These are phyloP conservation scores for Carcina quercana DNA, from an alignment of 2,888 invertebrate genomes.

Conservation along the genomic window DNA sequence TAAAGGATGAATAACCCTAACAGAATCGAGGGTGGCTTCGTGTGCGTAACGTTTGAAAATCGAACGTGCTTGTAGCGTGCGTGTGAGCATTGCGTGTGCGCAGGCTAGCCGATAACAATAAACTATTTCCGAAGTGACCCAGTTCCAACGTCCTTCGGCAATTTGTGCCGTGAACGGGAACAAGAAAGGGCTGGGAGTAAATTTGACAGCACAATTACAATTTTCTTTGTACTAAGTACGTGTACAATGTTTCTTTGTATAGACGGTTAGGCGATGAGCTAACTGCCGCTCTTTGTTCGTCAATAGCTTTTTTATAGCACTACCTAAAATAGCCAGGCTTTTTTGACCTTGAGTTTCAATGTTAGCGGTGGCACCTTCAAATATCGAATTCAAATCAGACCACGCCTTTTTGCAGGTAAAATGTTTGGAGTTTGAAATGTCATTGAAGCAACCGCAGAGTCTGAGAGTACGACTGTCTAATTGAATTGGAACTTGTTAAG, in stretches of 20 bases:
- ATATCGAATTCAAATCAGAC: slow-evolving; percentile 20
- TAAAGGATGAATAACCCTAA: slow-evolving; percentile 61
- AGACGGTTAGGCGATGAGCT: slow-evolving; percentile 34
- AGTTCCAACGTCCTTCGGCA: slow-evolving; percentile 71
- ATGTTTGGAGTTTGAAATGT: slow-evolving; percentile 23
- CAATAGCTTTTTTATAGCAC: slow-evolving; percentile 11
- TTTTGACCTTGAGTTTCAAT: slow-evolving; percentile 36
- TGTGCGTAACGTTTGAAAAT: slow-evolving; percentile 62
- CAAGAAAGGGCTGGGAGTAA: slow-evolving; percentile 68
- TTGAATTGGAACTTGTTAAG: slow-evolving; percentile 42
- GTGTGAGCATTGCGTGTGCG: slow-evolving; percentile 63
- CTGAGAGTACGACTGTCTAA: slow-evolving; percentile 21
- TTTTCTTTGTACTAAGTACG: slow-evolving; percentile 35
- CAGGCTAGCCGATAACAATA: slow-evolving; percentile 72
- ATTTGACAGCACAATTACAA: slow-evolving; percentile 47
- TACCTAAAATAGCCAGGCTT: slow-evolving; percentile 28
- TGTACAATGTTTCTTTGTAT: slow-evolving; percentile 40
- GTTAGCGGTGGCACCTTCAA: slow-evolving; percentile 21
- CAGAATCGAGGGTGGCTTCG: slow-evolving; percentile 38
- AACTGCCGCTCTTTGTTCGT: slow-evolving; percentile 35
- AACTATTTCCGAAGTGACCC: slow-evolving; percentile 75
- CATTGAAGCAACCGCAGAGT: slow-evolving; percentile 27
- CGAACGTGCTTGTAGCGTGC: slow-evolving; percentile 40
- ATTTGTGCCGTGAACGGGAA: slow-evolving; percentile 70
- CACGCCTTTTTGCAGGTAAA: slow-evolving; percentile 18